Conservation (phyloP, 1,140 invertebrate genomes). For the Odontomachus brunneus region DNA sequence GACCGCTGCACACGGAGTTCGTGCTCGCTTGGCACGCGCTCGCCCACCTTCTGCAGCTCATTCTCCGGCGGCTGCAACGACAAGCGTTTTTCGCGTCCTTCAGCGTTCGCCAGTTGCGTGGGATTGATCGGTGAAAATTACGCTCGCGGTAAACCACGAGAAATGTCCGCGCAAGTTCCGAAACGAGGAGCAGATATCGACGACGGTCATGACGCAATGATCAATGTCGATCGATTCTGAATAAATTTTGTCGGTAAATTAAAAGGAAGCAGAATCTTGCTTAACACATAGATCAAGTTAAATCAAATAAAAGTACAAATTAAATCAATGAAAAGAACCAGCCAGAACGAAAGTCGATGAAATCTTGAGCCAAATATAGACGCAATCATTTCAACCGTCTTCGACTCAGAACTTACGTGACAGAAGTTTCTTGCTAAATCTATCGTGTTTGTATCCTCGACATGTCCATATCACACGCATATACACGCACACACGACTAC, state of each 20-base stretch:
- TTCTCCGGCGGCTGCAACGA: constrained; percentile 94
- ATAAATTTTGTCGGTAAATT: no score
- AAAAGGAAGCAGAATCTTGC: no score
- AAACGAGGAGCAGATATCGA: neutral
- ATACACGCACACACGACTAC: neutral
- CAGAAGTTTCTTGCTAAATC: no score
- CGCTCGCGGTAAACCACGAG: neutral
- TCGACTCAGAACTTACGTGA: no score
- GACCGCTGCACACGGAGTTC: constrained; percentile 96
- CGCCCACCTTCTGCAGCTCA: constrained; percentile 93
- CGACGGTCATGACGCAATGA: neutral
- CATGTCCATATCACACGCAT: no score
- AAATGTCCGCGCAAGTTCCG: constrained; percentile 2
- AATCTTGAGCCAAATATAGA: no score
- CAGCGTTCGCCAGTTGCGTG: neutral
- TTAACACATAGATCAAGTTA: no score
- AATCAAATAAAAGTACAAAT: no score
- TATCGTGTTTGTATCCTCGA: no score
- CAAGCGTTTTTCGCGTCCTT: constrained; percentile 1
- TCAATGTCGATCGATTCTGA: neutral
- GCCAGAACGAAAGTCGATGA: no score
- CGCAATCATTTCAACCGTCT: no score
- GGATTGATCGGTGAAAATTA: neutral
- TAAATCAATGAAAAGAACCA: no score
- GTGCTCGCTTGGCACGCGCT: constrained; percentile 94